Base-by-base conservation (phyloP, 1,140 invertebrate genomes). In the Pseudomyrmex sp. region DNA sequence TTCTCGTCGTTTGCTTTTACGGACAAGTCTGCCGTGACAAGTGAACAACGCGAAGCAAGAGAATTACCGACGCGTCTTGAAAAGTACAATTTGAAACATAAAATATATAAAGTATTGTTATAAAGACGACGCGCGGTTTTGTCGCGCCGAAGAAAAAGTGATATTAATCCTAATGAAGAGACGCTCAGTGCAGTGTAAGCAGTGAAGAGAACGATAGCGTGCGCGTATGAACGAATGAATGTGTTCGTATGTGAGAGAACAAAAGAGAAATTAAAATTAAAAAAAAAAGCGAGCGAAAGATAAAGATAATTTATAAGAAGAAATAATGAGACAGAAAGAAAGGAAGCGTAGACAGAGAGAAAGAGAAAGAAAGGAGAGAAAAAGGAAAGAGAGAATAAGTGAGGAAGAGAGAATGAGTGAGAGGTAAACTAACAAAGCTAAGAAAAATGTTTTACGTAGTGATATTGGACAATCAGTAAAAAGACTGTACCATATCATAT, bases 391-490 rank as follows among this genome's bases (percentile, higher is more conserved):
- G 15, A 70, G 1, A 59, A 12, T n/a, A 12, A 13, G 50, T 48
- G 20, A 48, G 44, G 13, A 15, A 52, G 46, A 50, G 20, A 35
- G 44, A 23, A 26, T 66, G 46, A 77, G 62, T 69, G 23, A 46
- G 18, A 9, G 26, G 84, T 26, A 65, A 79, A 75, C 44, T 62
- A 77, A 63, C 50, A 73, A 46, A 80, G 76, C 66, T 80, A 80
- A 80, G 65, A 59, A 70, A 80, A 82, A 88, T 85, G 90, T 90
- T 88, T 91, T 92, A 90, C 80, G 91, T 93, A 93, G 93, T 93
- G 93, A 94, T 94, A 93, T 93, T 91, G 94, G 94, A 94, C 94
- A 94, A 94, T 94, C 94, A 94, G 93, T 94, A 93, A 94, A 93
- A 93, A 94, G 94, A 94, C 94, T 94, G 94, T 94, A 93, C 92